phyloP scores from a whole-genome alignment of 1,140 invertebrate genomes.

The Tribolium castaneum region DNA sequence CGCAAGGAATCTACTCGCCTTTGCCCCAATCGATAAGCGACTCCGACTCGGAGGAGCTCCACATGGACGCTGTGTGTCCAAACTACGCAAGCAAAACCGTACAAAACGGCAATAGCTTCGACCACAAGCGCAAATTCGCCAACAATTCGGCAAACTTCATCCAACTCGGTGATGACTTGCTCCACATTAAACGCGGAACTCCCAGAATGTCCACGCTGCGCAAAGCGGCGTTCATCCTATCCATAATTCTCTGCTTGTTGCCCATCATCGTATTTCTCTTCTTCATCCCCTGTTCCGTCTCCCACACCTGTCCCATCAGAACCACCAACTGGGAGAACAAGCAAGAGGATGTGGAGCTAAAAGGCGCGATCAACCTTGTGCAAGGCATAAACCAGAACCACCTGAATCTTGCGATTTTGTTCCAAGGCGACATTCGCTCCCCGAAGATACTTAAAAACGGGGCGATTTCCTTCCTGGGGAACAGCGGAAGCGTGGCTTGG shows the following conservation, averaged over 20 bases:
- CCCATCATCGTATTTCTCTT: slow-evolving; percentile 80
- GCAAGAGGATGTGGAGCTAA: slow-evolving; percentile 77
- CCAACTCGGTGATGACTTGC: slow-evolving; percentile 66
- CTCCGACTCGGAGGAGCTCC: slow-evolving; percentile 77
- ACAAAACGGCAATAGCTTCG: slow-evolving; percentile 50
- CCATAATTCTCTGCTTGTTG: slow-evolving; percentile 76
- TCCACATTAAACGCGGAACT: slow-evolving; percentile 68
- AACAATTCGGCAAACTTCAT: slow-evolving; percentile 58
- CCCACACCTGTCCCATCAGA: slow-evolving; percentile 71
- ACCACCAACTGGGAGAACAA: slow-evolving; percentile 77
- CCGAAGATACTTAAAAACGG: slow-evolving; percentile 65
- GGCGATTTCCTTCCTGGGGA: slow-evolving; percentile 71
- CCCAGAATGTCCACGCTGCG: slow-evolving; percentile 73
- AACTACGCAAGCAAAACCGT: slow-evolving; percentile 54
- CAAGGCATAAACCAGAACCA: slow-evolving; percentile 69
- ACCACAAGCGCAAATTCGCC: slow-evolving; percentile 45
- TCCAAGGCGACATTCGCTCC: slow-evolving; percentile 73
- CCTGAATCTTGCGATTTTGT: slow-evolving; percentile 77
- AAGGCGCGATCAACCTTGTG: slow-evolving; percentile 77
- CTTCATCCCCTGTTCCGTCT: slow-evolving; percentile 77
- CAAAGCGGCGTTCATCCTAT: slow-evolving; percentile 73
- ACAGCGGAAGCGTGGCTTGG: slow-evolving; percentile 73
- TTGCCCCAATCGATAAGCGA: slow-evolving; percentile 79
- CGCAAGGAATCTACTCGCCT: slow-evolving; percentile 73
- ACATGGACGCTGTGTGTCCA: slow-evolving; percentile 60